Evolutionary conservation across 2,113 vertebrate genomes (phyloP), one percentile per base, ranked within the genome.

Genomic region (Todiramphus chloris): DNA sequence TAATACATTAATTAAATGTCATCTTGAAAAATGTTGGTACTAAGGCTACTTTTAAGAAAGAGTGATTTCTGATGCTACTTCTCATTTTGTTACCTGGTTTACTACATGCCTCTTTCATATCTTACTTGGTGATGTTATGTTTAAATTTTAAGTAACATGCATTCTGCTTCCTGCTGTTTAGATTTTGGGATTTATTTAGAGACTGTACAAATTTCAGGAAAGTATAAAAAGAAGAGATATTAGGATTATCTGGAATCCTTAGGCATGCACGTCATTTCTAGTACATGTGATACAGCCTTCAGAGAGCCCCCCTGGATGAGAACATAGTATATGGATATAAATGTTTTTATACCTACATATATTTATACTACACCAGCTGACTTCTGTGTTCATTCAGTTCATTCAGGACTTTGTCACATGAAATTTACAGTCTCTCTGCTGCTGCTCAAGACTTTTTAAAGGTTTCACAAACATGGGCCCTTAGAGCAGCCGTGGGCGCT

Each of bases 401-500:
- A 28, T 83, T 83, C 76, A 86, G 33, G 33, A 86, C 63, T 90
- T 83, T 55, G 18, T 23, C 67, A 23, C 15, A 4, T 30, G 56
- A 60, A 88, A 68, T 69, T 43, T 43, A 35, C 44, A 66, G 68
- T 9, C 48, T 58, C 6, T 53, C 33, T 77, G 35, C 46, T 77
- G 35, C 46, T 53, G 41, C 13, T 7, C 21, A 14, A 1, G 4
- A 20, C 27, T 28, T 50, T 59, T 50, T 28, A 23, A 72, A 43
- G 13, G 25, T 68, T 85, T 74, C 50, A 11, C 24, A 51, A 11
- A 31, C 1, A 19, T 0, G 8, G 19, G 33, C 7, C 27, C 59
- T 4, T 0, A 1, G 28, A 62, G 56, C 33, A 28, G 89, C 28
- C 6, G 13, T 14, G 39, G 19, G 43, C 0, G 4, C 56, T 48